These are phyloP conservation scores for Xiphias gladius DNA, from an alignment of 2,113 vertebrate genomes.

Conservation along the genomic window DNA sequence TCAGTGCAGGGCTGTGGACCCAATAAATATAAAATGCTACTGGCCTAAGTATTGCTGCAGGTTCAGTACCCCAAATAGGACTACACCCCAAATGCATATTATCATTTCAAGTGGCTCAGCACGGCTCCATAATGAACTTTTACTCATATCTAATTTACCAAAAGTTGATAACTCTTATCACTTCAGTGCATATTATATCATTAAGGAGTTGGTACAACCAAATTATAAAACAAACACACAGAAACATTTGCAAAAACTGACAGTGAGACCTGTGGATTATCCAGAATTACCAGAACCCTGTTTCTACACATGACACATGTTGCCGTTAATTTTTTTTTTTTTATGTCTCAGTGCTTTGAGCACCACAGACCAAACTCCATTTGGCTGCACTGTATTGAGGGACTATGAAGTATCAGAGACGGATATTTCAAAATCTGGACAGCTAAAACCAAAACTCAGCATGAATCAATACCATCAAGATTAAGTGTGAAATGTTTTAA, in stretches of 20 bases:
- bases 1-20: constrained; percentile 6
- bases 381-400: background rate
- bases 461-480: background rate
- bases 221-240: background rate
- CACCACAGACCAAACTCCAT: background rate
- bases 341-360: background rate
- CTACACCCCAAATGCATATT: background rate
- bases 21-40: constrained; percentile 24
- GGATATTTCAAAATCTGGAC: background rate
- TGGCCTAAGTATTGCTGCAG: constrained; percentile 5
- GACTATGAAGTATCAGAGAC: background rate
- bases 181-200: background rate
- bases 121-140: background rate
- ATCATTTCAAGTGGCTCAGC: background rate
- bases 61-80: constrained; percentile 20
- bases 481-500: background rate
- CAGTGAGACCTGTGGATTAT: too few species aligned
- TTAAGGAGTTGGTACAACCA: background rate
- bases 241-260: background rate
- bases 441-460: background rate
- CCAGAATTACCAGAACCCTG: too few species aligned
- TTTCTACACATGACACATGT: too few species aligned
- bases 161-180: background rate
- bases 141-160: background rate
- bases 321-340: too few species aligned